These are phyloP conservation scores for Emydoidea blandingii DNA, from an alignment of 2,797 vertebrate genomes.

Conservation along the genomic window DNA sequence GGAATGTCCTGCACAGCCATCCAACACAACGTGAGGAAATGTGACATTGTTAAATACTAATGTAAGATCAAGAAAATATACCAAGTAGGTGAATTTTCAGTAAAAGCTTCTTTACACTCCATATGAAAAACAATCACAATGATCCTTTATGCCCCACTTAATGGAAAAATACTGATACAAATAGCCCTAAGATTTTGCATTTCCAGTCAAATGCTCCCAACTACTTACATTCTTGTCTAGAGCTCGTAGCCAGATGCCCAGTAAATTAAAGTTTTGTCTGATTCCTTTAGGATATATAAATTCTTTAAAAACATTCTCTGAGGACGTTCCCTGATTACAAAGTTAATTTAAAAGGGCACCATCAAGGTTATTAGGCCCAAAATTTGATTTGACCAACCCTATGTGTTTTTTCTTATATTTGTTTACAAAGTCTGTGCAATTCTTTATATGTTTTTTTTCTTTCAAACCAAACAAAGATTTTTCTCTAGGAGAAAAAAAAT, in stretches of 20 bases:
- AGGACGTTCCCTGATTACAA: not conserved
- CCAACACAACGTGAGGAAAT: not conserved
- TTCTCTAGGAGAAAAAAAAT: not conserved
- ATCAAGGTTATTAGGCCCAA: conserved; percentile 15
- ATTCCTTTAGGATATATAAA: not conserved
- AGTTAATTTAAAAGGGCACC: conserved; percentile 17
- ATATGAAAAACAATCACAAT: not conserved
- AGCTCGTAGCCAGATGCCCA: accelerated
- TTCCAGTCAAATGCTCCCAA: not conserved
- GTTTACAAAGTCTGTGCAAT: not conserved
- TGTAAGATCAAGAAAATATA: not conserved
- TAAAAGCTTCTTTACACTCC: not conserved
- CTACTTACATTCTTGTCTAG: not conserved
- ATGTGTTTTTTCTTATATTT: not conserved
- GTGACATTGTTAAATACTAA: not conserved
- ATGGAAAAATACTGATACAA: not conserved
- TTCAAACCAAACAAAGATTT: not conserved
- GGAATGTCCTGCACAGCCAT: not conserved
- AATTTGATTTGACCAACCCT: conserved; percentile 16
- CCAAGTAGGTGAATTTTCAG: not conserved
- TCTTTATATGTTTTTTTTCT: accelerated
- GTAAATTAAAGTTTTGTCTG: not conserved
- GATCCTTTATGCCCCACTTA: not conserved
- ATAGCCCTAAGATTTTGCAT: not conserved
- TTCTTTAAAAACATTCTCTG: not conserved